Conservation (phyloP, 2,888 invertebrate genomes). For the Scaptomyza caliginosa region DNA sequence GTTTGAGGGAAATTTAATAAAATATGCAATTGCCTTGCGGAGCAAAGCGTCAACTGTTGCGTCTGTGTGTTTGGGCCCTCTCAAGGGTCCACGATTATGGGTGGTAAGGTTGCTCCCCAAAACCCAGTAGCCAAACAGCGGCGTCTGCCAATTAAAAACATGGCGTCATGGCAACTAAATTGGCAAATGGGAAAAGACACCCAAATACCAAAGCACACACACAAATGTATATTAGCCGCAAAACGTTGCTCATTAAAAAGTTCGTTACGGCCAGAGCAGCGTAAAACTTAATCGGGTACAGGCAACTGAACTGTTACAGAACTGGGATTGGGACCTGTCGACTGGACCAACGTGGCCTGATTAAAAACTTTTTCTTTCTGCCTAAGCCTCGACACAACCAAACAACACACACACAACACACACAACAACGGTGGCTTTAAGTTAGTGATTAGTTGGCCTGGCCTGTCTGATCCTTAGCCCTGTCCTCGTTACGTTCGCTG, state of each 20-base stretch:
- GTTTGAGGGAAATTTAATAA: constrained; percentile 46
- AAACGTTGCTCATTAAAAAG: constrained; percentile 78
- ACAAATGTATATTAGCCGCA: constrained; percentile 80
- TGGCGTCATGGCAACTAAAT: constrained; percentile 73
- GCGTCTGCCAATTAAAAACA: constrained; percentile 73
- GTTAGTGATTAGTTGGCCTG: not conserved
- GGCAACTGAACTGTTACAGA: constrained; percentile 10
- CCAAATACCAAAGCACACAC: constrained; percentile 7
- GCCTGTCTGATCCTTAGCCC: constrained; percentile 30
- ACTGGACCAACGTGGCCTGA: constrained; percentile 45
- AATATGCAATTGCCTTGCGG: constrained; percentile 65
- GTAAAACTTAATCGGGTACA: constrained; percentile 17
- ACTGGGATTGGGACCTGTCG: constrained; percentile 18
- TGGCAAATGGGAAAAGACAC: constrained; percentile 38
- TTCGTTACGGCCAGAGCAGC: constrained; percentile 58
- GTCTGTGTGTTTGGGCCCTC: constrained; percentile 11
- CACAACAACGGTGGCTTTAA: constrained; percentile 1
- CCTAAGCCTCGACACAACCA: constrained; percentile 5
- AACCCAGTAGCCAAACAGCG: constrained; percentile 38
- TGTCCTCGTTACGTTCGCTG: constrained; percentile 32
- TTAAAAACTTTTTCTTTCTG: constrained; percentile 43
- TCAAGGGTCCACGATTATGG: constrained; percentile 21
- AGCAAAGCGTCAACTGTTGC: constrained; percentile 56
- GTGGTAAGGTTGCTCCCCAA: constrained; percentile 1
- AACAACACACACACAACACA: not conserved